phyloP scores from a whole-genome alignment of 2,113 vertebrate genomes.

The Silurus glanis region DNA sequence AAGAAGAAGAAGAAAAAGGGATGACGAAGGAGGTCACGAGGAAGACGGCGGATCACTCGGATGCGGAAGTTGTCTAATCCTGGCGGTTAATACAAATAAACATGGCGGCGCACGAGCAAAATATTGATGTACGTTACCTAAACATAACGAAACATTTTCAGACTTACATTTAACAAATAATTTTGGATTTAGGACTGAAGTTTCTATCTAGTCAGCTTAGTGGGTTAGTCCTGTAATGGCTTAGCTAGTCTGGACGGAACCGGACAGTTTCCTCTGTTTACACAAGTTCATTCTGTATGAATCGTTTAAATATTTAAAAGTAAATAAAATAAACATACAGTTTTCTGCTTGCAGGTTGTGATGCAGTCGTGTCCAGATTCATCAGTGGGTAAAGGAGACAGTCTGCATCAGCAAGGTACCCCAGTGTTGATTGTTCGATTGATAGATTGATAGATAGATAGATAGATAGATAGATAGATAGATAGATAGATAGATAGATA shows the following conservation, averaged over 20 bases:
- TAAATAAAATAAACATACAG: too few species aligned
- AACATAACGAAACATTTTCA: neutral
- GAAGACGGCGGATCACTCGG: neutral
- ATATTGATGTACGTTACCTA: neutral
- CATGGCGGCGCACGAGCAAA: neutral
- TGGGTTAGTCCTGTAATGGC: neutral
- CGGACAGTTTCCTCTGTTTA: neutral
- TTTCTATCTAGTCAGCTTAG: neutral
- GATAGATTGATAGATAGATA: too few species aligned
- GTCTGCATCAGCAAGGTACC: constrained; percentile 66
- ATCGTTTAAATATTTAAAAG: too few species aligned
- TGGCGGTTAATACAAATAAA: constrained; percentile 37
- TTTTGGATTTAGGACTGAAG: neutral
- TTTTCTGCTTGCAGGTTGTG: neutral
- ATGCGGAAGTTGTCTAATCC: neutral
- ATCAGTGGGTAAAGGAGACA: constrained; percentile 53
- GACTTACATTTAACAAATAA: too few species aligned
- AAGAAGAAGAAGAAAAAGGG: neutral
- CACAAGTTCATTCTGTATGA: too few species aligned
- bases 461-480: too few species aligned
- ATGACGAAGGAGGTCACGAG: neutral
- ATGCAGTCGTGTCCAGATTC: constrained; percentile 42
- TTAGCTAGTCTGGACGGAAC: neutral
- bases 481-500: too few species aligned
- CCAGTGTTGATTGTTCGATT: too few species aligned